phyloP scores from a whole-genome alignment of 2,797 vertebrate genomes.

The Iguana delicatissima region DNA sequence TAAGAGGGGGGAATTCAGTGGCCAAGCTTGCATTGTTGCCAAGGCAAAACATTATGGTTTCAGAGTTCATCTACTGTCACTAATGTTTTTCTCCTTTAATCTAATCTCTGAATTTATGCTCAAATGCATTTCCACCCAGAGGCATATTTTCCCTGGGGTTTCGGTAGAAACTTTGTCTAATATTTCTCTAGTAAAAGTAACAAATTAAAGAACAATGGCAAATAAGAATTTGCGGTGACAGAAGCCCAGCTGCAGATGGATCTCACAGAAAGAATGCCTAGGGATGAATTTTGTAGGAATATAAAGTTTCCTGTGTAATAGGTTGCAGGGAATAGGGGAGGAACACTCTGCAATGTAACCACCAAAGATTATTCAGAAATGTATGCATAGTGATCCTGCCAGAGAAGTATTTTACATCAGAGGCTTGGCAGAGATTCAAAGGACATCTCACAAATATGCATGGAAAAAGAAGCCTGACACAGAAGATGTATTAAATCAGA shows the following conservation, averaged over 20 bases:
- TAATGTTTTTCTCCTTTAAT: neutral
- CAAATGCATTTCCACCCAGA: neutral
- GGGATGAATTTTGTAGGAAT: neutral
- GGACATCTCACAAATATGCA: neutral
- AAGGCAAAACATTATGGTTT: neutral
- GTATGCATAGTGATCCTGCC: neutral
- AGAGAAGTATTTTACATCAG: neutral
- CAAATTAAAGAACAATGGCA: neutral
- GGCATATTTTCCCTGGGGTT: neutral
- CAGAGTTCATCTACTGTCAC: neutral
- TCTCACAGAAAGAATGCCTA: neutral
- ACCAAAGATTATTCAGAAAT: neutral
- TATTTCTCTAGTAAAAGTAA: neutral
- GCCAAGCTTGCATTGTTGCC: neutral
- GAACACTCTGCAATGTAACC: neutral
- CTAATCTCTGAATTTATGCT: neutral
- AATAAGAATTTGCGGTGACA: neutral
- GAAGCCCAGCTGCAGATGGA: neutral
- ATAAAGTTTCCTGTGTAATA: neutral
- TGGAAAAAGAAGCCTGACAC: neutral
- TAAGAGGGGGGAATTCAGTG: neutral
- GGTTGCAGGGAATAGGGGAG: neutral
- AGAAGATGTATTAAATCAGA: neutral
- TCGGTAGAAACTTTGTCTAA: too few species aligned
- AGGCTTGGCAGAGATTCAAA: neutral